A percentile compares a stretch with the other conserved stretches of the same genome.
Evolutionary conservation across 2,797 vertebrate genomes (phyloP).

Genomic region (Diceros bicornis): DNA sequence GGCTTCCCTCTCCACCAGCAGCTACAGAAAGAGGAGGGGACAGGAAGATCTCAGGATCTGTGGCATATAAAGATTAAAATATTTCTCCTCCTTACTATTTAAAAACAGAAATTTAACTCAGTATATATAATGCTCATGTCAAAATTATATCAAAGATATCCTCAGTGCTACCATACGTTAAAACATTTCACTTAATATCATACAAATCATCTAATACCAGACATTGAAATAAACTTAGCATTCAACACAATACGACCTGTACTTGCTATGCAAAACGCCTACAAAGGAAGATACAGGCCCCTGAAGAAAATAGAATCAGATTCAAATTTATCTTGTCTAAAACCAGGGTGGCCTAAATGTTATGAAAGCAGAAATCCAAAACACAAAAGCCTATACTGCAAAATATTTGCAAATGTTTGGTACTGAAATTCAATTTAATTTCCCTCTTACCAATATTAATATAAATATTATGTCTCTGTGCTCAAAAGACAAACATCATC

Average conservation of each 20-base stretch:
- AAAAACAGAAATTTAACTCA: constrained; percentile 64
- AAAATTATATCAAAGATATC: constrained; percentile 47
- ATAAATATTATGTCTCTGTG: constrained; percentile 20
- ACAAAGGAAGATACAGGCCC: constrained; percentile 13
- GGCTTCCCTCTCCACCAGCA: constrained; percentile 68
- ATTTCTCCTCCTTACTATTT: constrained; percentile 58
- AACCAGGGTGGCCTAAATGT: not conserved
- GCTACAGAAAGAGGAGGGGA: not conserved
- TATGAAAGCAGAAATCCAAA: constrained; percentile 55
- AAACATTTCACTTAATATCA: constrained; percentile 58
- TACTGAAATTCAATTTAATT: constrained; percentile 65
- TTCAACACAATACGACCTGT: constrained; percentile 14
- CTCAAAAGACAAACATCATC: constrained; percentile 18
- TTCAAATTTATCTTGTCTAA: constrained; percentile 52
- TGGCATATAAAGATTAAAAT: constrained; percentile 62
- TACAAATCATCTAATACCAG: constrained; percentile 53
- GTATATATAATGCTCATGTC: constrained; percentile 1
- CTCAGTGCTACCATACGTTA: constrained; percentile 47
- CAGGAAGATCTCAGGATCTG: not conserved
- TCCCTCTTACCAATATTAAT: constrained; percentile 41
- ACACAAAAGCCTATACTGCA: constrained; percentile 18
- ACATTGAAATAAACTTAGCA: constrained; percentile 45
- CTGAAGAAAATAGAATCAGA: constrained; percentile 27
- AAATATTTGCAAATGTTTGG: constrained; percentile 56
- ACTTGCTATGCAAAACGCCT: constrained; percentile 43